Percentiles rank a stretch among this genome's conserved stretches.
These are phyloP conservation scores for Drosophila mojavensis DNA, from an alignment of 1,140 invertebrate species.

Conservation along the genomic window DNA sequence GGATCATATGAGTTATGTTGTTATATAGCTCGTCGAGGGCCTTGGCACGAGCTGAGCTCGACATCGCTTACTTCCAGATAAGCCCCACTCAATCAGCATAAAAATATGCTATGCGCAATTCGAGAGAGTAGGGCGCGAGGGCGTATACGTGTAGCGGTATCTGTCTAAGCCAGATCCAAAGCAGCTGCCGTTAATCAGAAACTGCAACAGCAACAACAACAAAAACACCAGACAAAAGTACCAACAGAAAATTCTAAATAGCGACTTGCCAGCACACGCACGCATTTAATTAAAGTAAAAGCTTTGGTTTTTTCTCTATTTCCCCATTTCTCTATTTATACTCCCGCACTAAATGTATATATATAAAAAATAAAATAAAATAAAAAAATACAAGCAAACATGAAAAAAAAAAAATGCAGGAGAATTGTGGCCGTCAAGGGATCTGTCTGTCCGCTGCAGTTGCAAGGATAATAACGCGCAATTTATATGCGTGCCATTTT, in stretches of 20 bases:
- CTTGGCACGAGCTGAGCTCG: conserved; percentile 31
- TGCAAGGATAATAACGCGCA: conserved; percentile 69
- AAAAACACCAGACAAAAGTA: conserved; percentile 28
- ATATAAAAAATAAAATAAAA: not conserved
- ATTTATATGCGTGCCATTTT: conserved; percentile 72
- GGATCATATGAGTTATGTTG: conserved; percentile 71
- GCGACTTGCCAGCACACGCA: conserved; percentile 67
- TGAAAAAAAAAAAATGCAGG: conserved; percentile 29
- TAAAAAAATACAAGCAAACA: conserved; percentile 28
- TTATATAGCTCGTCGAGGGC: conserved; percentile 40
- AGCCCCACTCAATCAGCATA: conserved; percentile 80
- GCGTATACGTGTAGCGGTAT: not conserved
- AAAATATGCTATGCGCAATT: conserved; percentile 63
- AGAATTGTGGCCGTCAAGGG: conserved; percentile 60
- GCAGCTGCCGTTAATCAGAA: conserved; percentile 69
- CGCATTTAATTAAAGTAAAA: conserved; percentile 82
- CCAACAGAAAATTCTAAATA: conserved; percentile 70
- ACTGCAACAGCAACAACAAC: conserved; percentile 33
- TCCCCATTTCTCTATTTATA: conserved; percentile 5
- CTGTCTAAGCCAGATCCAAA: conserved; percentile 26
- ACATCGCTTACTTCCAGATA: conserved; percentile 55
- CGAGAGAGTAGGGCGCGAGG: conserved; percentile 1
- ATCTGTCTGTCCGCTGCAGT: conserved; percentile 48
- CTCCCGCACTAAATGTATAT: conserved; percentile 15
- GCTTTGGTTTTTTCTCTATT: conserved; percentile 55